Evolutionary conservation across 2,797 vertebrate genomes (phyloP).

Genomic region (Myotis vivesi): DNA sequence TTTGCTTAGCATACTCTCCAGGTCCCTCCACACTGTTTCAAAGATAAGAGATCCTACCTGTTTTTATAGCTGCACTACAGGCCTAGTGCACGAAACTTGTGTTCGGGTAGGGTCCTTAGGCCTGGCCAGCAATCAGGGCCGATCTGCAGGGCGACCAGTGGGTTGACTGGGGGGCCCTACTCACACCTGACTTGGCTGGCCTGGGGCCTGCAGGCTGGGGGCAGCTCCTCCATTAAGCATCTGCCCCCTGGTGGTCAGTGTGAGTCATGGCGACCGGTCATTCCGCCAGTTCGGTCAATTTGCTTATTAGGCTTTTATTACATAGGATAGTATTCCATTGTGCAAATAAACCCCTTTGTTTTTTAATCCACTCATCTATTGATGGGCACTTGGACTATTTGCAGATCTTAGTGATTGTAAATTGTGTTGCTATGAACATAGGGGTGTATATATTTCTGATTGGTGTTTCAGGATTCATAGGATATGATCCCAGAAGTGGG

Average conservation of each 20-base stretch:
- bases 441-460: not conserved
- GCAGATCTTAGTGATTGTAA: not conserved
- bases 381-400: not conserved
- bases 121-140: too few species aligned
- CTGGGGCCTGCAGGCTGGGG: too few species aligned
- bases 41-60: not conserved
- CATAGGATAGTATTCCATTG: not conserved
- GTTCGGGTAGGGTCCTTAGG: too few species aligned
- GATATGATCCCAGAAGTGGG: not conserved
- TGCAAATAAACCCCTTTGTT: not conserved
- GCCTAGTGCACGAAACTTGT: too few species aligned
- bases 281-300: too few species aligned
- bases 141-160: too few species aligned
- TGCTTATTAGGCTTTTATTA: too few species aligned
- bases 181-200: too few species aligned
- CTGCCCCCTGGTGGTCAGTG: too few species aligned
- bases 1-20: not conserved
- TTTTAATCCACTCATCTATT: not conserved
- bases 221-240: too few species aligned
- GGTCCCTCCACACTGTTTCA: not conserved
- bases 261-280: too few species aligned
- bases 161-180: too few species aligned
- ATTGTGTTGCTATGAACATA: not conserved
- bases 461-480: not conserved
- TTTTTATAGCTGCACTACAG: not conserved